These are phyloP conservation scores for Fopius arisanus DNA, from an alignment of 1,140 invertebrate genomes.

Conservation along the genomic window DNA sequence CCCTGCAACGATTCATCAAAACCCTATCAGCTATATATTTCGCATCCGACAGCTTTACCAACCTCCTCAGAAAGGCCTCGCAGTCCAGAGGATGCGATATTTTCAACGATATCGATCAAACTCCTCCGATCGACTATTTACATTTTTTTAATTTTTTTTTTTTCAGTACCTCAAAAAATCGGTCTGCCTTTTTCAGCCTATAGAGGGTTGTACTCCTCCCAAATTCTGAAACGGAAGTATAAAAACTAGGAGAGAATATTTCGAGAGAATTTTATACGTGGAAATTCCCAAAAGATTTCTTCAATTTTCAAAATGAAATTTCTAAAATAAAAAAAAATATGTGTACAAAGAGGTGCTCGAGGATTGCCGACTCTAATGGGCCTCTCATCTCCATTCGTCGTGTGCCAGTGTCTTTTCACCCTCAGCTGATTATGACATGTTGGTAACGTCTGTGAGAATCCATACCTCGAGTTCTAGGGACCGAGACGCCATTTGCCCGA, in stretches of 20 bases:
- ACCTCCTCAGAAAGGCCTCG: neutral
- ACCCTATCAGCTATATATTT: constrained; percentile 39
- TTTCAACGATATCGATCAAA: constrained; percentile 30
- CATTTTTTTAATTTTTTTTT: no score
- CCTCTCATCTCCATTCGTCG: constrained; percentile 54
- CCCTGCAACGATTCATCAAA: constrained; percentile 37
- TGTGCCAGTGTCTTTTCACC: constrained; percentile 55
- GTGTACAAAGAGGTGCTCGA: no score
- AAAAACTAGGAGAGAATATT: no score
- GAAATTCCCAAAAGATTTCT: no score
- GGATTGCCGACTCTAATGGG: constrained; percentile 60
- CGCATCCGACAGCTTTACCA: constrained; percentile 20
- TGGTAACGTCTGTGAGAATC: constrained; percentile 52
- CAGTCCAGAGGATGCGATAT: neutral
- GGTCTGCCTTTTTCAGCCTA: no score
- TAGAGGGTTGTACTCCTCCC: no score
- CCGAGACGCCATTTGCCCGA: constrained; percentile 60
- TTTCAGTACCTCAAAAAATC: no score
- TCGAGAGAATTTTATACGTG: no score
- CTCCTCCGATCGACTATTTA: neutral
- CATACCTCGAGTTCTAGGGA: constrained; percentile 58
- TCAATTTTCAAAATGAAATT: no score
- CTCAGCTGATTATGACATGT: constrained; percentile 64
- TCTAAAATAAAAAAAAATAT: no score
- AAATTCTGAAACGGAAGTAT: no score